Base-by-base conservation (phyloP, 2,797 vertebrate genomes). In the Argyrosomus regius region DNA sequence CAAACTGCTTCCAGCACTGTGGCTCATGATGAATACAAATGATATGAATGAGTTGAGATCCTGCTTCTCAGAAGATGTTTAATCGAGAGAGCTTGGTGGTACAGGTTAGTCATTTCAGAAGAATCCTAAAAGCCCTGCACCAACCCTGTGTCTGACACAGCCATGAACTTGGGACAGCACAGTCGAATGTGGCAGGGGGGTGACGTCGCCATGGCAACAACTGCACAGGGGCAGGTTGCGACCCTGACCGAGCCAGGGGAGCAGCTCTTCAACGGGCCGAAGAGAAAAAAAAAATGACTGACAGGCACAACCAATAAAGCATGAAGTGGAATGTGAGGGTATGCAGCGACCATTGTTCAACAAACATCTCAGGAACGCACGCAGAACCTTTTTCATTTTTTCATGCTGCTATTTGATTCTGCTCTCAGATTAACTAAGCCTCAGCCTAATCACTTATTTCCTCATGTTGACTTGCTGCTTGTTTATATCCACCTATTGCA, bases 351-450 rank as follows among this genome's bases (percentile, higher is more conserved):
- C 84, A 89, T 93, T 92, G 91, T 92, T 88, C 75, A 24, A 54
- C 80, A 93, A 93, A 88, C 86, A 92, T 91, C 84, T 82, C 84
- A 90, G 84, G 89, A 93, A 93, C 83, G 83, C 84, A 59, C 64
- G 43, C 75, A 48, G 58, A 75, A 81, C 39, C 63, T 53, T 82
- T 77, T 79, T 81, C 65, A 85, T 83, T 81, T 81, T 79, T 83
- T 87, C 81, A 70, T 24, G 59, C 81, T 76, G 82, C 78, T 70
- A 22, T 81, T 85, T 81, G 69, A 84, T 85, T 80, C 72, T 52
- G 53, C 73, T 72, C 46, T 52, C 46, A 17, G 13, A 2, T 56
- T 53, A 75, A 78, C 64, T 24, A 13, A 74, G 48, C 49, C 64
- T 1, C 3, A 31, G 59, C 54, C 58, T 48, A 39, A 77, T 68